Percentiles rank a stretch among this genome's conserved stretches.
phyloP scores from a whole-genome alignment of 2,888 invertebrate genomes.

The Boloria selene region DNA sequence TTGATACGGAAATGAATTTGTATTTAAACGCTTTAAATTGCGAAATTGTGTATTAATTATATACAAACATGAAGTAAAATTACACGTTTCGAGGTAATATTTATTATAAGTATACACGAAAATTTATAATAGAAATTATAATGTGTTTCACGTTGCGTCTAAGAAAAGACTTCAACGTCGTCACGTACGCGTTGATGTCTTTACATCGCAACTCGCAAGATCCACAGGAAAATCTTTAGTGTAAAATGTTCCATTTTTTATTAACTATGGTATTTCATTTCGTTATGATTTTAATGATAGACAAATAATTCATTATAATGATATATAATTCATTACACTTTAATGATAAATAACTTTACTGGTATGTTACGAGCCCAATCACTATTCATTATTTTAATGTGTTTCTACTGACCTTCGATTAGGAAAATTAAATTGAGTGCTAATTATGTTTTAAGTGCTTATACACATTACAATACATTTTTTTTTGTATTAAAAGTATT shows the following conservation, averaged over 20 bases:
- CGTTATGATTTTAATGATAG: too few relatives aligned
- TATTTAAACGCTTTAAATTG: constrained; percentile 34
- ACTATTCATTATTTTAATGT: constrained; percentile 19
- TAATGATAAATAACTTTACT: background rate
- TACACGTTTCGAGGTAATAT: background rate
- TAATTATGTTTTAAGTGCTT: too few relatives aligned
- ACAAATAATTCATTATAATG: too few relatives aligned
- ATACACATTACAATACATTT: too few relatives aligned
- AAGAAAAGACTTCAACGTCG: constrained; percentile 41
- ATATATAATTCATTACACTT: too few relatives aligned
- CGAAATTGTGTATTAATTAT: constrained; percentile 40
- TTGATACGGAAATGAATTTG: constrained; percentile 43
- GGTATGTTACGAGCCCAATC: background rate
- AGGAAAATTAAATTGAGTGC: constrained; percentile 6
- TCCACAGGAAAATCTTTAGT: constrained; percentile 6
- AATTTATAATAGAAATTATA: background rate
- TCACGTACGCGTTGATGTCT: constrained; percentile 66
- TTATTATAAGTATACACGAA: background rate
- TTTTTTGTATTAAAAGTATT: too few relatives aligned
- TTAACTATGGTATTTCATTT: background rate
- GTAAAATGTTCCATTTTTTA: background rate
- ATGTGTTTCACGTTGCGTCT: constrained; percentile 11
- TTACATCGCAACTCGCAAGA: constrained; percentile 61
- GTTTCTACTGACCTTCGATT: constrained; percentile 22
- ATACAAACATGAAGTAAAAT: constrained; percentile 14